Evolutionary conservation across 1,140 invertebrate species (phyloP).

Genomic region (Orchestia grillus): DNA sequence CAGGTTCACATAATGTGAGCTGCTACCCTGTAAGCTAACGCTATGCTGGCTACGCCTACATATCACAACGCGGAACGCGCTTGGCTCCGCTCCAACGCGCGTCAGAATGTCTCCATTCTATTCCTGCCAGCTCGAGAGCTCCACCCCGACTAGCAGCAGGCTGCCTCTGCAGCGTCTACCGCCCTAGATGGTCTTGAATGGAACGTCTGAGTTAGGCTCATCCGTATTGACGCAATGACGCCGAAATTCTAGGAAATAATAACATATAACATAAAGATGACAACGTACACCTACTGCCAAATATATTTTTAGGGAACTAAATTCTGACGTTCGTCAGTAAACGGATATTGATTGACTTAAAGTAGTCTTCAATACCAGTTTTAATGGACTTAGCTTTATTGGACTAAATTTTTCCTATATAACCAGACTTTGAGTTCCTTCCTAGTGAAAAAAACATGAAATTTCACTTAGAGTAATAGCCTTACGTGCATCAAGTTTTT

Average conservation of each 20-base stretch:
- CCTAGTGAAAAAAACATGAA: background rate
- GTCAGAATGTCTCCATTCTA: background rate
- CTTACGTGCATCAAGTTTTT: background rate
- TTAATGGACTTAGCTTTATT: background rate
- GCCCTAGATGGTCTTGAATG: background rate
- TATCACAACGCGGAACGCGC: no score
- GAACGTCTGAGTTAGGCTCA: background rate
- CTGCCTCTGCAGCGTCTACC: background rate
- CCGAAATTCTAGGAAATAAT: background rate
- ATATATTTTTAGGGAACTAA: background rate
- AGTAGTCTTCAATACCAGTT: background rate
- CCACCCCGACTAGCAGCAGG: no score
- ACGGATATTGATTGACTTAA: background rate
- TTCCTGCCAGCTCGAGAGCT: background rate
- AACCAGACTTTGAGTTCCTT: background rate
- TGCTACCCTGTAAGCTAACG: background rate
- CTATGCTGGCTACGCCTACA: no score
- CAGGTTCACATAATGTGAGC: background rate
- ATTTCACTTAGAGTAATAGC: background rate
- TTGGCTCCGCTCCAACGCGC: background rate
- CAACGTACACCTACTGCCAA: background rate
- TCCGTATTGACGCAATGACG: background rate
- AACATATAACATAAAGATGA: background rate
- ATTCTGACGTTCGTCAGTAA: background rate
- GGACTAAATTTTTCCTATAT: background rate